Conservation (phyloP, 1,140 invertebrate genomes). For the Drosophila parvula region DNA sequence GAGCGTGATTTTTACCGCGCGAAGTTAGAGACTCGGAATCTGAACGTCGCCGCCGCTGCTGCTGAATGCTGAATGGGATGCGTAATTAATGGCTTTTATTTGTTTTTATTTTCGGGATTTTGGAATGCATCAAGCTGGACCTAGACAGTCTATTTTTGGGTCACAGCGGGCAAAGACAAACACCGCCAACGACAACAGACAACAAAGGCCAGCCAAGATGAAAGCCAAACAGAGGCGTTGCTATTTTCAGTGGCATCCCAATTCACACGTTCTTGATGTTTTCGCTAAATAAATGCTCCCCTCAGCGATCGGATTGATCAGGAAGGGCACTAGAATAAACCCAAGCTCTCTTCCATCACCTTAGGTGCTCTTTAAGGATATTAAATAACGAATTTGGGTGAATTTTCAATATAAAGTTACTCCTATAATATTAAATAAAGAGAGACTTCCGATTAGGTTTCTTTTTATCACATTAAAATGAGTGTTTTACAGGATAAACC, state of each 20-base stretch:
- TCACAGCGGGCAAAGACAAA: slow-evolving; percentile 44
- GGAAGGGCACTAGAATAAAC: neutral
- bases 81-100: slow-evolving; percentile 59
- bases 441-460: neutral
- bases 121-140: slow-evolving; percentile 11
- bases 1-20: slow-evolving; percentile 46
- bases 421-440: neutral
- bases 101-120: slow-evolving; percentile 5
- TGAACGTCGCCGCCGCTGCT: neutral
- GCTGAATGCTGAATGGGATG: slow-evolving; percentile 65
- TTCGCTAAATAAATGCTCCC: neutral
- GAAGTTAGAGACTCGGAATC: slow-evolving; percentile 21
- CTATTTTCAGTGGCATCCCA: slow-evolving; percentile 27
- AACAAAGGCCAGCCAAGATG: slow-evolving; percentile 42
- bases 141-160: slow-evolving; percentile 64
- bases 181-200: slow-evolving; percentile 12
- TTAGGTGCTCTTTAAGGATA: neutral
- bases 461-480: neutral
- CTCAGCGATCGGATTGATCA: neutral
- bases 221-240: slow-evolving; percentile 6
- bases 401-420: neutral
- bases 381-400: accelerated
- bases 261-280: slow-evolving; percentile 20
- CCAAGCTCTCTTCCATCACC: neutral
- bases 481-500: neutral